phyloP scores from a whole-genome alignment of 2,797 vertebrate genomes.

The Vipera ursinii region DNA sequence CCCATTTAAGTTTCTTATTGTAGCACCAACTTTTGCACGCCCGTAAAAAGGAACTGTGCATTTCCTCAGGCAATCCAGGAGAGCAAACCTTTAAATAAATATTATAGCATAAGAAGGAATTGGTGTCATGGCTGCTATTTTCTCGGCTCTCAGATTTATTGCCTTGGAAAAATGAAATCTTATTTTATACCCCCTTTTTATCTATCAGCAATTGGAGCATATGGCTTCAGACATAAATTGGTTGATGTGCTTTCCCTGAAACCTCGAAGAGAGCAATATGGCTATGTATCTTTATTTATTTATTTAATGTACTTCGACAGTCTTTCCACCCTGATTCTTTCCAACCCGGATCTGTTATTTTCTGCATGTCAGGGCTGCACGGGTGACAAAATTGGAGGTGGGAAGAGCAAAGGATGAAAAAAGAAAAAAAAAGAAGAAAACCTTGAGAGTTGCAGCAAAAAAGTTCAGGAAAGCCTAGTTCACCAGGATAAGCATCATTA shows the following conservation, averaged over 20 bases:
- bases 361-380: neutral
- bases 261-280: accelerated
- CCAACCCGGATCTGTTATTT: neutral
- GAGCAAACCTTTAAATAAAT: constrained; percentile 28
- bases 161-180: constrained; percentile 1
- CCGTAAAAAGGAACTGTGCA: constrained; percentile 18
- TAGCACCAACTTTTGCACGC: neutral
- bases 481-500: constrained; percentile 28
- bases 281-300: neutral
- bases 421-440: neutral
- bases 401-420: neutral
- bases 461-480: constrained; percentile 6
- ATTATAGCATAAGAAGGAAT: constrained; percentile 14
- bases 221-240: constrained; percentile 14
- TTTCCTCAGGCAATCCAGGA: constrained; percentile 13
- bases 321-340: neutral
- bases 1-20: constrained; percentile 14
- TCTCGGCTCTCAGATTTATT: constrained; percentile 36
- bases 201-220: neutral
- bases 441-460: constrained; percentile 25
- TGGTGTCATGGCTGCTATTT: constrained; percentile 14
- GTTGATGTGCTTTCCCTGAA: neutral
- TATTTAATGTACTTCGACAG: neutral
- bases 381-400: neutral
- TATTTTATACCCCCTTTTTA: neutral